Percentiles rank a stretch among this genome's conserved stretches.
Conservation (phyloP, 2,797 vertebrate species). For the Gephyroberyx darwinii region DNA sequence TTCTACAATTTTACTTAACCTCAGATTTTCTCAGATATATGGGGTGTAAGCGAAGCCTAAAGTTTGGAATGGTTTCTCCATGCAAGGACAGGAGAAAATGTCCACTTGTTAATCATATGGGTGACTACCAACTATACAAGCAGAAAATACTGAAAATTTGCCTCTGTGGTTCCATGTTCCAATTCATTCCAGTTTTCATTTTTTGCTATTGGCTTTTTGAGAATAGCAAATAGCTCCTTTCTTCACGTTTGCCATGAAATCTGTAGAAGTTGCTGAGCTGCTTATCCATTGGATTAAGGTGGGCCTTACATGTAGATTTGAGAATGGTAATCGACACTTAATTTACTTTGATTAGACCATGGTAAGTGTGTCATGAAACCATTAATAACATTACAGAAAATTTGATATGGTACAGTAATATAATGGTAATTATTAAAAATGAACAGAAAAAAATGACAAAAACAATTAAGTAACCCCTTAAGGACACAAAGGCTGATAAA, state of each 20-base stretch:
- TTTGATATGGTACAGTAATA: constrained; percentile 69
- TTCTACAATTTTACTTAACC: constrained; percentile 25
- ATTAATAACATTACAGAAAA: constrained; percentile 49
- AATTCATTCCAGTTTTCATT: constrained; percentile 67
- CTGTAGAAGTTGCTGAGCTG: constrained; percentile 46
- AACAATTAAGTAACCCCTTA: constrained; percentile 67
- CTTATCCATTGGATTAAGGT: constrained; percentile 66
- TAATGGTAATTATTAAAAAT: constrained; percentile 45
- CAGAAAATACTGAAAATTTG: constrained; percentile 59
- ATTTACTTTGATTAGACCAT: constrained; percentile 38
- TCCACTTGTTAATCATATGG: constrained; percentile 67
- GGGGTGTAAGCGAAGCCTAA: constrained; percentile 45
- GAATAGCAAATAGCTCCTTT: constrained; percentile 65
- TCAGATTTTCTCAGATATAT: background rate
- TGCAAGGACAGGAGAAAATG: constrained; percentile 40
- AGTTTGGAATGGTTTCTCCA: constrained; percentile 75
- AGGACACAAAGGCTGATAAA: constrained; percentile 62
- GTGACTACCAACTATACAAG: constrained; percentile 53
- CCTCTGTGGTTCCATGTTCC: constrained; percentile 80
- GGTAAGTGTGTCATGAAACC: constrained; percentile 42
- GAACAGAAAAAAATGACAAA: constrained; percentile 45
- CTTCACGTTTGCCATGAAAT: constrained; percentile 42
- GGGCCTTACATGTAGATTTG: constrained; percentile 57
- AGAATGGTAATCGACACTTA: constrained; percentile 39
- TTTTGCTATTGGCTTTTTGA: constrained; percentile 49